Base-by-base conservation (phyloP, 1,140 invertebrate genomes). In the Zaprionus lachaisei region DNA sequence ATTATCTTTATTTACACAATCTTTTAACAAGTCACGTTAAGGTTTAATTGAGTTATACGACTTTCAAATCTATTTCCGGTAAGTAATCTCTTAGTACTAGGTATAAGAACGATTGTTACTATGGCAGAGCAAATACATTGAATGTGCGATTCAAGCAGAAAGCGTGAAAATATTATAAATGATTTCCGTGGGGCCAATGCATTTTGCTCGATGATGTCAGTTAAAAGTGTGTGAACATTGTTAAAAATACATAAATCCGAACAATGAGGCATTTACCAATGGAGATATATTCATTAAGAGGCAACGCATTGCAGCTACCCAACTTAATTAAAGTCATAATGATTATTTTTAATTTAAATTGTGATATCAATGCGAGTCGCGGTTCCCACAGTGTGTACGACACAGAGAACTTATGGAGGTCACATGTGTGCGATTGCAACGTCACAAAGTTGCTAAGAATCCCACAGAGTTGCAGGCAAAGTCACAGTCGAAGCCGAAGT, bases 301-400 rank as follows among this genome's bases (percentile, higher is more conserved):
- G 14, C 37, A 22, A 56, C 37, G 38, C 38, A 34, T 15, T 31
- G 26, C 17, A 12, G 9, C 44, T 65, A 37, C 38, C 62, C 54
- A 65, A 67, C 56, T 61, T 61, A 15, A 55, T 58, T 64, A 77
- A 47, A 65, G 77, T 80, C 70, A 76, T 65, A 38, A 69, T 71
- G 67, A 79, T 72, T 41, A 83, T 80, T 74, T 77, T 74, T 73
- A 83, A 77, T 73, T 71, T 51, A 58, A 72, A 72, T 86, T 66
- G 38, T 47, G 38, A 72, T 81, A 79, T 80, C 65, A 83, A 83
- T 83, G 67, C 73, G 60, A 64, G 34, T 73, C 57, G 73, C 55
- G 54, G 67, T 83, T 83, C 84, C 68, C 81, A 89, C 74, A 54
- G 55, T 55, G 22, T 17, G 37, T 6, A 14, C 26, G 37, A 57